Conservation (phyloP, 35 echinoderm and acorn worm genomes). For the Ptychodera flava region DNA sequence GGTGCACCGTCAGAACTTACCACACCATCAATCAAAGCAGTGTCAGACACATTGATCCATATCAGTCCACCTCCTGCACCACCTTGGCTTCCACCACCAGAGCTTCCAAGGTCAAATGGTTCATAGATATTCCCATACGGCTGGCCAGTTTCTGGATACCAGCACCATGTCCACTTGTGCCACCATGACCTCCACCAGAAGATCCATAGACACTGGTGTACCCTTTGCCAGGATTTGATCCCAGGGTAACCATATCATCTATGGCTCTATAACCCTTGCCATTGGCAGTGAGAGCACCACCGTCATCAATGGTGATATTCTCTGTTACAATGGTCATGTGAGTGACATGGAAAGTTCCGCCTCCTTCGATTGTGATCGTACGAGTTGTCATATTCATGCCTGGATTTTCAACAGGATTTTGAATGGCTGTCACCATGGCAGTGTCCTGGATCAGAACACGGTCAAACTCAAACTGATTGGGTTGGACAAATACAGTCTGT, state of each 20-base stretch:
- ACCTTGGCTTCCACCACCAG: slow-evolving; percentile 56
- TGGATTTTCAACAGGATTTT: slow-evolving; percentile 42
- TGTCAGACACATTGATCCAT: slow-evolving; percentile 62
- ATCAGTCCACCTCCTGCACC: slow-evolving; percentile 66
- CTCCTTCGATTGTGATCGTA: slow-evolving; percentile 61
- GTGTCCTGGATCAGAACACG: slow-evolving; percentile 56
- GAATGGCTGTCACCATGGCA: slow-evolving; percentile 35
- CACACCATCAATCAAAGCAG: slow-evolving; percentile 56
- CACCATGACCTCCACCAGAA: slow-evolving; percentile 79
- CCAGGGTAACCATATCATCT: slow-evolving; percentile 5
- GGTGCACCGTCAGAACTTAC: slow-evolving; percentile 57
- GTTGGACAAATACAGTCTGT: slow-evolving; percentile 34
- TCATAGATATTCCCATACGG: slow-evolving; percentile 92
- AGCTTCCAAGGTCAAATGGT: slow-evolving; percentile 74
- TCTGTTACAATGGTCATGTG: slow-evolving; percentile 38
- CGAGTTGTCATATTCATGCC: slow-evolving; percentile 49
- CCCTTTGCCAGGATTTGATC: slow-evolving; percentile 61
- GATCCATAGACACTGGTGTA: slow-evolving; percentile 28
- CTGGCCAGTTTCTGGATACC: slow-evolving; percentile 63
- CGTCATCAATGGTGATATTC: slow-evolving; percentile 88
- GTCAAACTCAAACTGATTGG: slow-evolving; percentile 50
- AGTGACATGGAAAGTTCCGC: slow-evolving; percentile 48
- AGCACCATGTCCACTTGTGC: slow-evolving; percentile 57
- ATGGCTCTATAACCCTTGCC: slow-evolving; percentile 41
- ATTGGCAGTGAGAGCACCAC: slow-evolving; percentile 56